Evolutionary conservation across 2,888 invertebrate species (phyloP).

Genomic region (Tuta absoluta): DNA sequence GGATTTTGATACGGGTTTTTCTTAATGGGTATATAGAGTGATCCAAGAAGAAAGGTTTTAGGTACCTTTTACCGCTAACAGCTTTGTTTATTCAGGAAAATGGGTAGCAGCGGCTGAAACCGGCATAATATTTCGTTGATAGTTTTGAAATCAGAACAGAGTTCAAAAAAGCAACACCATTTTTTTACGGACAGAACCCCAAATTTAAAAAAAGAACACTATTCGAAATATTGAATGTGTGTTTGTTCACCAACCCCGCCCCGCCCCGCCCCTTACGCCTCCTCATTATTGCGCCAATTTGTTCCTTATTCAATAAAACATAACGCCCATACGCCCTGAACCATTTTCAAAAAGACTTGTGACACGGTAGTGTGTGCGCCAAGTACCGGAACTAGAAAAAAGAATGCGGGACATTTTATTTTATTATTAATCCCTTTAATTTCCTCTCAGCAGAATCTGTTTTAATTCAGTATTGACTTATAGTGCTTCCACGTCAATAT

Average conservation of each 20-base stretch:
- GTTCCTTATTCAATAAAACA: conserved; percentile 54
- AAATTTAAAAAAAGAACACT: not conserved
- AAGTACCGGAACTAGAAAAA: conserved; percentile 1
- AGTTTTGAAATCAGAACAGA: not conserved
- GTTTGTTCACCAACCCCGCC: conserved; percentile 30
- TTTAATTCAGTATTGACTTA: no score
- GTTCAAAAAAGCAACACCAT: not conserved
- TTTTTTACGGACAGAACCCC: not conserved
- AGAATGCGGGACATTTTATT: not conserved
- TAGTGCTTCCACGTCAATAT: no score
- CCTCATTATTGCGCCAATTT: conserved; percentile 58
- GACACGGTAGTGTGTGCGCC: conserved; percentile 1
- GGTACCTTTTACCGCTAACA: no score
- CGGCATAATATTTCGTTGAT: no score
- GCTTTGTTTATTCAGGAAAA: no score
- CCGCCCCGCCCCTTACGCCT: conserved; percentile 59
- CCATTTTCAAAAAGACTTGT: not conserved
- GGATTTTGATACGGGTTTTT: no score
- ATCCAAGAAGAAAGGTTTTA: no score
- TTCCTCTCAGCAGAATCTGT: no score
- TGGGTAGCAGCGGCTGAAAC: no score
- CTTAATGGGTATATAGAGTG: no score
- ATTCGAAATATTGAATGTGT: conserved; percentile 12
- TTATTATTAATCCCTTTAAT: no score
- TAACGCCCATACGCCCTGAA: conserved; percentile 25